phyloP scores from a whole-genome alignment of 2,113 vertebrate genomes.

The Anolis sagrei region DNA sequence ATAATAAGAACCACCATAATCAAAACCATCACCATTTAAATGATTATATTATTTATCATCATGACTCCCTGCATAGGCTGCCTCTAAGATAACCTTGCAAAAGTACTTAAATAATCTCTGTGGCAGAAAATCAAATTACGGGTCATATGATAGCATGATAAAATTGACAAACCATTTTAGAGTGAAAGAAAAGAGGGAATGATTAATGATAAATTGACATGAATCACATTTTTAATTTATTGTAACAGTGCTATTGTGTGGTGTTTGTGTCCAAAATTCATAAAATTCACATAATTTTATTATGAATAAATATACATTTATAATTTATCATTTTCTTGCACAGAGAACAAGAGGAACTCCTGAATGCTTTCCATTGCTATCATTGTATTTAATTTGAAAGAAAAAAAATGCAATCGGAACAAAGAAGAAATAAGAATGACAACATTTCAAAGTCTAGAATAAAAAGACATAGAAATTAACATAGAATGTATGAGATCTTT shows the following conservation, averaged over 20 bases:
- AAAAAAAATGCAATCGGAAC: not conserved
- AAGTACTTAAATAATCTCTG: too few species aligned
- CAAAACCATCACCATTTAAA: too few species aligned
- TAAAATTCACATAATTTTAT: not conserved
- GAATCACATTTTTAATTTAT: not conserved
- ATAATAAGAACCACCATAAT: too few species aligned
- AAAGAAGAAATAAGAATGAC: not conserved
- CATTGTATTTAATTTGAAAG: conserved; percentile 7
- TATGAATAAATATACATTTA: not conserved
- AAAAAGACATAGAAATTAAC: not conserved
- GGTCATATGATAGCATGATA: too few species aligned
- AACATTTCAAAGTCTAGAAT: not conserved
- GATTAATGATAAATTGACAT: not conserved
- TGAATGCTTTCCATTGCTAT: not conserved
- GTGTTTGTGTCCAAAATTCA: not conserved
- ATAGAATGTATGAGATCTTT: not conserved
- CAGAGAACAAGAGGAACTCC: not conserved
- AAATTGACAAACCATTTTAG: too few species aligned
- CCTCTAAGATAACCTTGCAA: too few species aligned
- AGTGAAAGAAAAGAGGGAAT: too few species aligned
- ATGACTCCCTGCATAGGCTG: too few species aligned
- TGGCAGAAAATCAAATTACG: too few species aligned
- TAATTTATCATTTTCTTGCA: not conserved
- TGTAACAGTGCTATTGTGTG: not conserved
- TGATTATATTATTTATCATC: too few species aligned